Evolutionary conservation across 2,888 invertebrate species (phyloP).

Genomic region (Orgyia antiqua): DNA sequence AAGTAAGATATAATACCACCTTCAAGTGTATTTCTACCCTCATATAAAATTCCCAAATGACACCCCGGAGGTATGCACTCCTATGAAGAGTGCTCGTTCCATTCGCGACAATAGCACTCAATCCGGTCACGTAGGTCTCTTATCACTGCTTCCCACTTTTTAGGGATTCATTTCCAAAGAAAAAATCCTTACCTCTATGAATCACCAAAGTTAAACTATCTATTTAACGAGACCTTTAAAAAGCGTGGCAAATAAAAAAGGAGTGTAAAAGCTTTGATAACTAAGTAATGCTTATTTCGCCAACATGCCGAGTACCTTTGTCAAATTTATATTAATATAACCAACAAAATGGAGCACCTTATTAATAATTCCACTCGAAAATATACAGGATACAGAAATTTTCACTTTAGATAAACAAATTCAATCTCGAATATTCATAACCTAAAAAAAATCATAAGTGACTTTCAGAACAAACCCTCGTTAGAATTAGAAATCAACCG

Average conservation of each 20-base stretch:
- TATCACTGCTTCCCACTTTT: no score
- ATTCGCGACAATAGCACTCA: slow-evolving; percentile 43
- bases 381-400: slow-evolving; percentile 4
- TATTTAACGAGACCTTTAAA: no score
- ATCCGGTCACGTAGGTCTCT: slow-evolving; percentile 41
- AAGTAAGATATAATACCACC: no score
- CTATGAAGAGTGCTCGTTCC: slow-evolving; percentile 38
- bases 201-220: no score
- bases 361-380: slow-evolving; percentile 4
- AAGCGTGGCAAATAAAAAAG: no score
- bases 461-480: slow-evolving; percentile 51
- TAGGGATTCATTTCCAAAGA: no score
- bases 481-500: slow-evolving; percentile 69
- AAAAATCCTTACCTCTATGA: no score
- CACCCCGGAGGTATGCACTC: slow-evolving; percentile 41
- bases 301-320: no score
- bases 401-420: slow-evolving; percentile 15
- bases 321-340: no score
- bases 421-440: slow-evolving; percentile 25
- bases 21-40: no score
- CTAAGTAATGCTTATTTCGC: no score
- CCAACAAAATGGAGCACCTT: slow-evolving; percentile 6
- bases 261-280: no score
- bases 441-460: slow-evolving; percentile 34
- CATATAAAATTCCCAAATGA: slow-evolving; percentile 9